Base-by-base conservation (phyloP, 2,797 vertebrate genomes). In the Limnodromus scolopaceus region DNA sequence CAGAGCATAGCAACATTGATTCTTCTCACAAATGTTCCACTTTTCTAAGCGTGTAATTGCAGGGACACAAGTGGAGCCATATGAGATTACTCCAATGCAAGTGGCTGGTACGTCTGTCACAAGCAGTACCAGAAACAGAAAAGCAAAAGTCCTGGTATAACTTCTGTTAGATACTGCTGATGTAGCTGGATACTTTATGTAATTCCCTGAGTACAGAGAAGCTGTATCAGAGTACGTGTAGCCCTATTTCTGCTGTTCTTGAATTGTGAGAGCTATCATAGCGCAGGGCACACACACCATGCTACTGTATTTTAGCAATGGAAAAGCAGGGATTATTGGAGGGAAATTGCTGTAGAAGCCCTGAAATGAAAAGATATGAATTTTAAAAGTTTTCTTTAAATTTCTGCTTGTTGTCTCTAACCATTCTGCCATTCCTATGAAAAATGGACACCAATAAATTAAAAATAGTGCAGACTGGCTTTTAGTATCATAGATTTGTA, bases 401-500 rank as follows among this genome's bases (percentile, higher is more conserved):
- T 51, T 36, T 69, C 45, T 46, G 36, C n/a, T 43, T 32, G 7
- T 16, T 23, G 14, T 19, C 58, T 46, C 57, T 84, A 1, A 1
- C 22, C n/a, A 8, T 27, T 51, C 66, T 48, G 28, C 45, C 27
- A 38, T 22, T 65, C n/a, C 81, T 43, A 28, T 4, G 28, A 54
- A 48, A 51, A 92, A n/a, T 5, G 9, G n/a, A 32, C 43, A 60
- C 7, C 6, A 1, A 16, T 13, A 68, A 34, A 23, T 46, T 61
- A 41, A 54, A 68, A 54, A 5, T 3, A 45, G n/a, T 1, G 3
- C 13, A 57, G n/a, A 8, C 17, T 11, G 20, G 0, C 2, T 43
- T 65, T 60, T 5, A 18, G 9, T 11, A 30, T 15, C 20, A 7
- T 16, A 1, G 22, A 6, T 34, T 38, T 43, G 11, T 27, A 58